Evolutionary conservation across 1,140 invertebrate genomes (phyloP).

Genomic region (Mactra quadrangularis): DNA sequence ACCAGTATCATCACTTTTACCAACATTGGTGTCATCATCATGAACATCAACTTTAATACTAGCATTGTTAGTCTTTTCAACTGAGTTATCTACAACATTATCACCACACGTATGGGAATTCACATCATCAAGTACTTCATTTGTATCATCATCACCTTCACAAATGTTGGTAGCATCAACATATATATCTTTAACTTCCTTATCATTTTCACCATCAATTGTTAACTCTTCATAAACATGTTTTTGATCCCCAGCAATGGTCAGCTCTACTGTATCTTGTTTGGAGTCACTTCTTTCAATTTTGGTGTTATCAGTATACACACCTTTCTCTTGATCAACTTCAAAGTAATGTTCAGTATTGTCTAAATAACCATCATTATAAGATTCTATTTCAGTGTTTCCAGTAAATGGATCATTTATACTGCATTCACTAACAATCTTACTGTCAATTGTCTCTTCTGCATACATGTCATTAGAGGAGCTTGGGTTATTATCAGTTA

Average conservation of each 20-base stretch:
- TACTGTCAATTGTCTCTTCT: conserved; percentile 10
- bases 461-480: not conserved
- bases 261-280: no score
- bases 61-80: not conserved
- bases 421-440: not conserved
- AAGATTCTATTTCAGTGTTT: not conserved
- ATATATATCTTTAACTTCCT: not conserved
- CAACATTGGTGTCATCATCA: not conserved
- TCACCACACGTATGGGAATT: not conserved
- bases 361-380: not conserved
- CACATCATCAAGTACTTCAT: not conserved
- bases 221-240: no score
- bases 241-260: no score
- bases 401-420: not conserved
- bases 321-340: no score
- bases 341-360: no score
- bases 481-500: not conserved
- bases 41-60: not conserved
- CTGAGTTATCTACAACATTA: not conserved
- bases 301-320: no score
- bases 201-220: not conserved
- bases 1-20: not conserved
- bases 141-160: not conserved
- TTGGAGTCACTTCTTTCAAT: no score
- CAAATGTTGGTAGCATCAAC: not conserved